A percentile compares a stretch with the other conserved stretches of the same genome.
Conservation (phyloP, 2,113 vertebrate genomes). For the Nothobranchius kuhntae region DNA sequence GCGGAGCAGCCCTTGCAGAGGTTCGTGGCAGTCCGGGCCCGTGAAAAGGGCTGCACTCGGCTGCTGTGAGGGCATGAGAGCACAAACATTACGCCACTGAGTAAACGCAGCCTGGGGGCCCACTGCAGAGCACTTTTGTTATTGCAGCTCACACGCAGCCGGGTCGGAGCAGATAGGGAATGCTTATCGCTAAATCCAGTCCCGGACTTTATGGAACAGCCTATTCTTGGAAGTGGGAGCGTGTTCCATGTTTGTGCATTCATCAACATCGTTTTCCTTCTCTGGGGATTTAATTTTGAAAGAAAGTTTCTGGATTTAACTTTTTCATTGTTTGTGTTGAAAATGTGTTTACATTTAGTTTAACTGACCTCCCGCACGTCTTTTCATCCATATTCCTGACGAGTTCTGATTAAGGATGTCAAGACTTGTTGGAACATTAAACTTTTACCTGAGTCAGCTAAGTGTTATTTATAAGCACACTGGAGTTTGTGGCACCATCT, state of each 20-base stretch:
- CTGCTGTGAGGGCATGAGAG: slow-evolving; percentile 71
- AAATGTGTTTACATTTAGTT: no score
- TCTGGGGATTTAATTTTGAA: slow-evolving; percentile 44
- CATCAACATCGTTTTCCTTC: slow-evolving; percentile 12
- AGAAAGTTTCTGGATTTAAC: no score
- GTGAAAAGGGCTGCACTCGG: slow-evolving; percentile 68
- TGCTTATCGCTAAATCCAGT: slow-evolving; percentile 71
- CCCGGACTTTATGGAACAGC: slow-evolving; percentile 43
- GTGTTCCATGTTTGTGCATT: slow-evolving; percentile 32
- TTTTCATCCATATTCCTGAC: no score
- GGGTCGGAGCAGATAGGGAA: slow-evolving; percentile 65
- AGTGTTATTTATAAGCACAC: not conserved
- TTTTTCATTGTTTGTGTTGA: no score
- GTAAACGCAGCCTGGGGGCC: slow-evolving; percentile 74
- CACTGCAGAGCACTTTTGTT: slow-evolving; percentile 73
- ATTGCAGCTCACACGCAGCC: slow-evolving; percentile 63
- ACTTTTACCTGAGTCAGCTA: slow-evolving; percentile 5
- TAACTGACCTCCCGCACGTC: no score
- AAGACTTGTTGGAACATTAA: not conserved
- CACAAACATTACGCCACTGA: slow-evolving; percentile 82
- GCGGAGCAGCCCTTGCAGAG: slow-evolving; percentile 44
- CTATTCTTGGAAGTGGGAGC: slow-evolving; percentile 54
- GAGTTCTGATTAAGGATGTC: no score
- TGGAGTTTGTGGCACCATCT: slow-evolving; percentile 38
- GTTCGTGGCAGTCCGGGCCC: not conserved